phyloP scores from a whole-genome alignment of 2,113 vertebrate genomes.

The Ophiodon elongatus region DNA sequence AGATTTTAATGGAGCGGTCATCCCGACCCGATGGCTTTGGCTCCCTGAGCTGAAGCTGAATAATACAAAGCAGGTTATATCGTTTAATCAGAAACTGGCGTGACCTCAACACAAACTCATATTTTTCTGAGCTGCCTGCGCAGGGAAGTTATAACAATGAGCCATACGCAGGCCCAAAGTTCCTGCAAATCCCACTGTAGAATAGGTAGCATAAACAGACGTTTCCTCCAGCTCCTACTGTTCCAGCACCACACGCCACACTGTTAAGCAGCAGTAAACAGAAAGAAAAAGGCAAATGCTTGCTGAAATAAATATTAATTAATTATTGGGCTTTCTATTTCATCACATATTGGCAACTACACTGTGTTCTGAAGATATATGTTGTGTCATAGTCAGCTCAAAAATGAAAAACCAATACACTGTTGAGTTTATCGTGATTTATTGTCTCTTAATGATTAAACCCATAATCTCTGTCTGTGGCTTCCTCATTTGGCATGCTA shows the following conservation, averaged over 20 bases:
- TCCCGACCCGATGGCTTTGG: not conserved
- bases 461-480: not conserved
- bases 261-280: constrained; percentile 32
- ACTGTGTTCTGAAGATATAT: not conserved
- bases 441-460: not conserved
- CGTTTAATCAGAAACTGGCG: constrained; percentile 47
- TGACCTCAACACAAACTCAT: constrained; percentile 61
- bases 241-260: constrained; percentile 2
- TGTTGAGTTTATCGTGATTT: not conserved
- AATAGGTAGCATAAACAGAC: constrained; percentile 75
- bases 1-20: constrained; percentile 14
- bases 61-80: constrained; percentile 37
- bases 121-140: constrained; percentile 63
- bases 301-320: not conserved
- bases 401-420: not conserved
- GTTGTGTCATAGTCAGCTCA: not conserved
- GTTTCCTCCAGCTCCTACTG: constrained; percentile 68
- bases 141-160: constrained; percentile 79
- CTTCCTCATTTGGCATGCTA: not conserved
- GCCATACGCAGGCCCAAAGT: constrained; percentile 46
- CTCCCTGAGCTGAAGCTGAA: not conserved
- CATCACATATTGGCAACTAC: not conserved
- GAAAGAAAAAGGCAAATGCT: not conserved
- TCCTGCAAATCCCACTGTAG: constrained; percentile 62
- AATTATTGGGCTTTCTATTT: not conserved